Conservation (phyloP, 2,797 vertebrate genomes). For the Anabacerthia variegaticeps region DNA sequence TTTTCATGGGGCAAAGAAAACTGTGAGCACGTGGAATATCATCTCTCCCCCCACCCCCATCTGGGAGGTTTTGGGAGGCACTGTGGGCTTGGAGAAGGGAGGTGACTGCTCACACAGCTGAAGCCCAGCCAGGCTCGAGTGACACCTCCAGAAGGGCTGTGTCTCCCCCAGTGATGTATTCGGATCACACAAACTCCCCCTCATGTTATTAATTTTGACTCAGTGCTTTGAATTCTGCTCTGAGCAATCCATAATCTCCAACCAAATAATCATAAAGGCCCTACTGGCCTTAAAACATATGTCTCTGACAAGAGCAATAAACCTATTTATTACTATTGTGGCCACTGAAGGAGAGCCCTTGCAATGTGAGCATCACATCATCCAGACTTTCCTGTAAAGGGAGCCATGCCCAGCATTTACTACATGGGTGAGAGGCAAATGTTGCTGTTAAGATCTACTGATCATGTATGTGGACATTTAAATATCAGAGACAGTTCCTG, state of each 20-base stretch:
- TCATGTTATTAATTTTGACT: slow-evolving; percentile 38
- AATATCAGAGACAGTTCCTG: neutral
- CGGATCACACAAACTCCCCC: neutral
- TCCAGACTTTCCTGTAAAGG: neutral
- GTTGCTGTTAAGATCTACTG: neutral
- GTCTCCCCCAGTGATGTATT: neutral
- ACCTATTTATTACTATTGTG: slow-evolving; percentile 58
- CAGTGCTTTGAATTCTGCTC: slow-evolving; percentile 45
- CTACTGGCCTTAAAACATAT: slow-evolving; percentile 57
- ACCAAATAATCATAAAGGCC: slow-evolving; percentile 58
- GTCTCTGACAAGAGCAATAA: slow-evolving; percentile 66
- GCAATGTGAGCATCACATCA: neutral
- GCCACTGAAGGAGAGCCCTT: neutral
- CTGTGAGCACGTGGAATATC: neutral
- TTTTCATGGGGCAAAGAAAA: neutral
- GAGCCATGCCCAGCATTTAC: neutral
- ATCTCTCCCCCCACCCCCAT: neutral
- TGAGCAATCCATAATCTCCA: slow-evolving; percentile 58
- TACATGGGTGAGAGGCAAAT: neutral
- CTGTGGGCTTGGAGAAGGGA: neutral
- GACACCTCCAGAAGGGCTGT: neutral
- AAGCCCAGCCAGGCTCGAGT: neutral
- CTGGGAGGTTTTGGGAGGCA: neutral
- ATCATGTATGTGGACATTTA: slow-evolving; percentile 32
- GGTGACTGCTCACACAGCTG: neutral